These are phyloP conservation scores for Anodontia alba DNA, from an alignment of 2,888 invertebrate species.

Conservation along the genomic window DNA sequence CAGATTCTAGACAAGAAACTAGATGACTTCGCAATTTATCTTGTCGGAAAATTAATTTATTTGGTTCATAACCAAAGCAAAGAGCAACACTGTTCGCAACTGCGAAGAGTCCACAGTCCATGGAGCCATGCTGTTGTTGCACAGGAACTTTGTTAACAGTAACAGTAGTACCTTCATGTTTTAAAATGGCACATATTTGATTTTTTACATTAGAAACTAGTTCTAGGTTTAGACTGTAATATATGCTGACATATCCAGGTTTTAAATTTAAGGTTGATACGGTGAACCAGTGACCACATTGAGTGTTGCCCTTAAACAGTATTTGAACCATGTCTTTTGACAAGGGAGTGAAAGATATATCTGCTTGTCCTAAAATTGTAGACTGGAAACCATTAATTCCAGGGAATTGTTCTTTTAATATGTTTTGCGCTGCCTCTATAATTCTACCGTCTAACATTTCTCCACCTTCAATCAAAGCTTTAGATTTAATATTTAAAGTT, in stretches of 20 bases:
- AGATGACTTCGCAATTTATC: not conserved
- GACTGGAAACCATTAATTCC: not conserved
- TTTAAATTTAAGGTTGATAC: not conserved
- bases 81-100: not conserved
- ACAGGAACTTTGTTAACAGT: conserved; percentile 1
- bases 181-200: not conserved
- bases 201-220: not conserved
- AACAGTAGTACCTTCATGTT: conserved; percentile 3
- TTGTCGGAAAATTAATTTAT: not conserved
- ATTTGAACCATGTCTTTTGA: not conserved
- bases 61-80: not conserved
- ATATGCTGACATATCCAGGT: conserved; percentile 3
- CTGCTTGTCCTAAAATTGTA: not conserved
- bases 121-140: not conserved
- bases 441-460: conserved; percentile 4
- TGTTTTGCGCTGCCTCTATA: not conserved
- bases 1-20: not conserved
- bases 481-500: not conserved
- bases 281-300: conserved; percentile 5
- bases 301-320: not conserved
- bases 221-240: conserved; percentile 1
- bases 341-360: not conserved
- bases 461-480: not conserved
- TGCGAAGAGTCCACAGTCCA: not conserved
- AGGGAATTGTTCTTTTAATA: not conserved